Conservation (phyloP, 2,113 vertebrate species). For the Pseudopodoces humilis region DNA sequence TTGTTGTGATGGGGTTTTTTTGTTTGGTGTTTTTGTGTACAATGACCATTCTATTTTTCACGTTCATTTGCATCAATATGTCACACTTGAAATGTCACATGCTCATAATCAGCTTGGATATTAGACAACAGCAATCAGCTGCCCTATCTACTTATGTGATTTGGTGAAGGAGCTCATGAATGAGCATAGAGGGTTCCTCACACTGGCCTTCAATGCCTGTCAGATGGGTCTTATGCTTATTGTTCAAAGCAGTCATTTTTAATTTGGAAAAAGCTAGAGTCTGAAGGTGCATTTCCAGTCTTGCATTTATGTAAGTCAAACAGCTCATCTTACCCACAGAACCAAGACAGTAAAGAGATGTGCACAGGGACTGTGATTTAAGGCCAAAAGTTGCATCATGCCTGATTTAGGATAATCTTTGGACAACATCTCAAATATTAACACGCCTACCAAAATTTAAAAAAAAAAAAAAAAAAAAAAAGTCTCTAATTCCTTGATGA, state of each 20-base stretch:
- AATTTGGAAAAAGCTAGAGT: not conserved
- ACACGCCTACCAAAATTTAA: not conserved
- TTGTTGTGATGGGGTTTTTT: no score
- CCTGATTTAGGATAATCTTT: not conserved
- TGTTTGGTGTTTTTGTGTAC: not conserved
- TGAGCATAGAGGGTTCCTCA: accelerated
- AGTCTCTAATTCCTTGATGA: not conserved
- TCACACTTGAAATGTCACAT: not conserved
- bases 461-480: no score
- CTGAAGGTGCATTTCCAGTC: not conserved
- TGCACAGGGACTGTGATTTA: not conserved
- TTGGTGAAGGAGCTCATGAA: not conserved
- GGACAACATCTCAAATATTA: not conserved
- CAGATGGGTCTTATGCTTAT: not conserved
- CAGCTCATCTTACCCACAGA: not conserved
- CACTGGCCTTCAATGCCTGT: no score
- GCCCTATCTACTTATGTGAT: not conserved
- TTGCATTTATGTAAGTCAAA: not conserved
- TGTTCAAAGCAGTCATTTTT: not conserved
- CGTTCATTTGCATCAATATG: not conserved
- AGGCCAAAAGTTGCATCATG: not conserved
- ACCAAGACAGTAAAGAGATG: not conserved
- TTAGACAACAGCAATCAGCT: not conserved
- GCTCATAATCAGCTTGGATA: not conserved
- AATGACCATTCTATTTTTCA: not conserved